Base-by-base conservation (phyloP, 2,113 vertebrate genomes). In the Pterophyllum scalare region DNA sequence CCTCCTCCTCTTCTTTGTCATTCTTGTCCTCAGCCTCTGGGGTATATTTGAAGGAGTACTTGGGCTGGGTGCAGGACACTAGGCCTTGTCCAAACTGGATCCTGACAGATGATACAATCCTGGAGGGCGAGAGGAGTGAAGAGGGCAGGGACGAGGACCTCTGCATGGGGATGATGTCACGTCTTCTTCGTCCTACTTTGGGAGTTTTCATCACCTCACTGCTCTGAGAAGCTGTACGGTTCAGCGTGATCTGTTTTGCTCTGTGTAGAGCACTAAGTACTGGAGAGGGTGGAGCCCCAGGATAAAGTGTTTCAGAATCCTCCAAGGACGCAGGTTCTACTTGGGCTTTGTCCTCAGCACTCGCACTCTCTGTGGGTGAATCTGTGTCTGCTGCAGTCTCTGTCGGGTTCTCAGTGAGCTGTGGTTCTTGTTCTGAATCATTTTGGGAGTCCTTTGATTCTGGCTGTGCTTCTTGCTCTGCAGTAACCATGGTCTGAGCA, bases 111-210 rank as follows among this genome's bases (percentile, higher is more conserved):
- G 98, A 98, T 61, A 99, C 97, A 1, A 98, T 96, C 75, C 93
- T 96, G 9, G 97, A 92, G 1, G 97, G 97, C 59, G 87, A 97
- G 54, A 97, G 79, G 35, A 98, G 80, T 0, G 97, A 95, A 59
- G 95, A 92, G 6, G 98, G 98, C 61, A 99, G 93, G n/a, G 98
- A 99, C 70, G 96, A 97, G 79, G 98, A 97, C 40, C 98, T 96
- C 87, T 96, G 94, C 3, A 99, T 87, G 15, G 96, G 96, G 84
- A 89, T 90, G 82, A 80, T 87, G 88, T 72, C 94, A 89, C 0
- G 94, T 91, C 82, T 75, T 22, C 61, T 95, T 91, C 64, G 22
- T 24, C 75, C 95, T 83, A 35, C 87, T 60, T 79, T 94, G 88
- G 22, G 93, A 82, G 9, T 17, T 56, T 11, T 58, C 33, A 11